Evolutionary conservation across 1,140 invertebrate genomes (phyloP), one percentile per base, ranked within the genome.

Genomic region (Aricia agestis): DNA sequence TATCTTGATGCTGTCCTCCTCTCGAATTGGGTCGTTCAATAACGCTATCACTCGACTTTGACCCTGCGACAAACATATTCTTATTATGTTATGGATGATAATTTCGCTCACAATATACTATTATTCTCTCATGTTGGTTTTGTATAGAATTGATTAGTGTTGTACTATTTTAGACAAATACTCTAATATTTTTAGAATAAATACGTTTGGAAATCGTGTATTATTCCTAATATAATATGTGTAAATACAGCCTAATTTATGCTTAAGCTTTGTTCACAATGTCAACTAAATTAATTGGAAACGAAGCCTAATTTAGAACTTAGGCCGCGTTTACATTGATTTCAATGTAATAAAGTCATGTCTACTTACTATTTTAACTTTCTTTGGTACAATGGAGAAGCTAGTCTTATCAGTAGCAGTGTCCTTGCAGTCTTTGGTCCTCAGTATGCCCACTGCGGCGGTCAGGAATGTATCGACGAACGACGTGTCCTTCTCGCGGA

Each of bases 31-130:
- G 74, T 97, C 95, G 67, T 95, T 95, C 71, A 97, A 87, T 67
- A 97, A 88, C 65, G 95, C 94, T 79, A 97, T 94, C n/a, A 97
- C 94, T 79, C 96, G 95, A 82, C 95, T 97, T 81, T 97, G 96
- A 45, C 96, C 96, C 95, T 96, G 82, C 66, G 67, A 52, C 18
- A 67, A 3, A 52, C 52, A 52, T n/a, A n/a, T 67, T 72, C 66
- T 67, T 69, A 71, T 57, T 69, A n/a, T 25, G 67, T n/a, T n/a
- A n/a, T 42, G 19, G 70, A 68, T 59, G 74, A 76, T 72, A 41
- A 69, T 32, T 32, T 32, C 36, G 36, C 36, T 36, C 9, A 2
- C 2, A 36, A 36, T 36, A 36, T 36, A 9, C 36, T 36, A 7
- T 36, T 7, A 7, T 36, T 36, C 36, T 36, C 36, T 36, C 1